Evolutionary conservation across 2,797 vertebrate genomes (phyloP).

Genomic region (Botia almorhae): DNA sequence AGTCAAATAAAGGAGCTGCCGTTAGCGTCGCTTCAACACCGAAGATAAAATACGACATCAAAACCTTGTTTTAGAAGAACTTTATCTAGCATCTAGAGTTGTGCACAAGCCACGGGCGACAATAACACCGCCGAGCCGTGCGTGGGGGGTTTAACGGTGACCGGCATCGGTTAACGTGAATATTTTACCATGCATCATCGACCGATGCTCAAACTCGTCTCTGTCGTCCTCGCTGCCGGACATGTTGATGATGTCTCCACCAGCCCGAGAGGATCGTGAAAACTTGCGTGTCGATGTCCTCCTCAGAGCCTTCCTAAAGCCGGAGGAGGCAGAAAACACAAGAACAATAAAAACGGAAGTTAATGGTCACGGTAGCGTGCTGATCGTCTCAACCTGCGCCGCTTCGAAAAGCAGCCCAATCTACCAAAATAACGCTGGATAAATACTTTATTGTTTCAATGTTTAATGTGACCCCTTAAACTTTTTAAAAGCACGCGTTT

Average conservation of each 20-base stretch:
- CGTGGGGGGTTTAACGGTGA: background rate
- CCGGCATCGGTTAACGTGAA: background rate
- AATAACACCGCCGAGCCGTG: background rate
- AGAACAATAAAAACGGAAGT: slow-evolving; percentile 75
- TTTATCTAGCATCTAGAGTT: too few relatives aligned
- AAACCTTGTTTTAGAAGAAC: too few relatives aligned
- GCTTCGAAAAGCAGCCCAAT: background rate
- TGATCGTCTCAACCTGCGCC: slow-evolving; percentile 22
- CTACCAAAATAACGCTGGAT: background rate
- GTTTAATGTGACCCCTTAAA: slow-evolving; percentile 1
- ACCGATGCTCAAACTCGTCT: slow-evolving; percentile 78
- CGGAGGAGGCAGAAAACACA: slow-evolving; percentile 59
- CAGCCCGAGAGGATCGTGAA: slow-evolving; percentile 1
- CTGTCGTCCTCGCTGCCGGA: slow-evolving; percentile 83
- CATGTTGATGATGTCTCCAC: slow-evolving; percentile 67
- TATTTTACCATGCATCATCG: slow-evolving; percentile 77
- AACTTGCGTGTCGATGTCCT: slow-evolving; percentile 36
- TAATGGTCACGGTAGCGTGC: slow-evolving; percentile 46
- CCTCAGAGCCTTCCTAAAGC: slow-evolving; percentile 61
- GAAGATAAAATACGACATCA: background rate
- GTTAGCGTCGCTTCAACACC: background rate
- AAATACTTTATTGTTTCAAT: background rate
- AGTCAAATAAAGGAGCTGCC: background rate
- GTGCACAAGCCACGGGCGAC: background rate
- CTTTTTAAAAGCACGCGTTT: slow-evolving; percentile 16